Percentiles rank a stretch among this genome's conserved stretches.
phyloP scores from a whole-genome alignment of 2,888 invertebrate species.

The Gnatocerus cornutus region DNA sequence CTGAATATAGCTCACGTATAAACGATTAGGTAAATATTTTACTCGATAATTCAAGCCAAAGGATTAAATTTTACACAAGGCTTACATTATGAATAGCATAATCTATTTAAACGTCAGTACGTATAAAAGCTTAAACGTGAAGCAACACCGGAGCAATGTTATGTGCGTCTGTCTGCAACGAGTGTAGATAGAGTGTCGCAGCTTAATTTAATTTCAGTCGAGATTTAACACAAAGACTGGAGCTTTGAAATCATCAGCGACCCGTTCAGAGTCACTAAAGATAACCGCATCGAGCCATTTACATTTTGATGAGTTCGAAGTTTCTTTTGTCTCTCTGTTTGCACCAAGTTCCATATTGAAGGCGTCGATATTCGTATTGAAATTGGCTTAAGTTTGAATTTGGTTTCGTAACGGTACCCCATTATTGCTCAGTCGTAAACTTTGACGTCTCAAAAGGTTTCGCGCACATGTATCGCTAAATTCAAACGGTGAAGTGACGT shows the following conservation, averaged over 20 bases:
- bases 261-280: conserved; percentile 61
- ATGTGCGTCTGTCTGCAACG: conserved; percentile 37
- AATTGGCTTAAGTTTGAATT: conserved; percentile 55
- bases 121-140: conserved; percentile 41
- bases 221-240: conserved; percentile 58
- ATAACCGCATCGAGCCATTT: conserved; percentile 66
- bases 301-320: conserved; percentile 67
- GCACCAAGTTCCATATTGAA: conserved; percentile 57
- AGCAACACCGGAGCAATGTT: conserved; percentile 34
- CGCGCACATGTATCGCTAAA: neutral
- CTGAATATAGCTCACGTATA: conserved; percentile 17
- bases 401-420: conserved; percentile 22
- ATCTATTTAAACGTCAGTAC: conserved; percentile 39
- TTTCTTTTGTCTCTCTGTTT: conserved; percentile 64
- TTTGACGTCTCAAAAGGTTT: conserved; percentile 12
- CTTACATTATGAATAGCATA: conserved; percentile 41
- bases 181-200: conserved; percentile 51
- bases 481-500: no score
- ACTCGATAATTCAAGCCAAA: conserved; percentile 8
- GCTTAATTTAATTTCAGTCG: conserved; percentile 57
- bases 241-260: conserved; percentile 60
- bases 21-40: conserved; percentile 31
- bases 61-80: conserved; percentile 39
- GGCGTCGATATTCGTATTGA: conserved; percentile 56
- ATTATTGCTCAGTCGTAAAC: conserved; percentile 23